Conservation (phyloP, 2,888 invertebrate genomes). For the Therioaphis trifolii region DNA sequence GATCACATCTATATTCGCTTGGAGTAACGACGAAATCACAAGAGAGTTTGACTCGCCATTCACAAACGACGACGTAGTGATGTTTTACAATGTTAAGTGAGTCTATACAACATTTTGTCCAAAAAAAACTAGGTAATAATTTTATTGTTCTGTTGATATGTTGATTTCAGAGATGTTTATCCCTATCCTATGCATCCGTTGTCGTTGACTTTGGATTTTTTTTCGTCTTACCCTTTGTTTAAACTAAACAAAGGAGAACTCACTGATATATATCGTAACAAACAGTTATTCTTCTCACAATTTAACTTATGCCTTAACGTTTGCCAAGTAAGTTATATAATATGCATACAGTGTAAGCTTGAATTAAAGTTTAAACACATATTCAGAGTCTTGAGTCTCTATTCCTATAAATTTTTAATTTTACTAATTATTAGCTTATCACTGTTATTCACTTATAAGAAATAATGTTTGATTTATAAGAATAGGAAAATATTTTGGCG, state of each 20-base stretch:
- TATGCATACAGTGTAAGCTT: no score
- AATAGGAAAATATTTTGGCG: no score
- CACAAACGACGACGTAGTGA: slow-evolving; percentile 74
- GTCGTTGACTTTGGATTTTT: slow-evolving; percentile 49
- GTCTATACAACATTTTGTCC: no score
- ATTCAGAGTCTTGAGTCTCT: no score
- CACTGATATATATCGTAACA: slow-evolving; percentile 38
- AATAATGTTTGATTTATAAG: no score
- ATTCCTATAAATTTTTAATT: no score
- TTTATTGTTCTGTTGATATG: not conserved
- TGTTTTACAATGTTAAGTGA: slow-evolving; percentile 82
- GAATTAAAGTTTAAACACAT: no score
- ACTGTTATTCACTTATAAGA: no score
- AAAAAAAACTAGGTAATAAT: no score
- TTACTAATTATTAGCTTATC: no score
- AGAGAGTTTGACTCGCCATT: slow-evolving; percentile 82
- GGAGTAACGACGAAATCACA: slow-evolving; percentile 81
- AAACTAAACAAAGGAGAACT: slow-evolving; percentile 14
- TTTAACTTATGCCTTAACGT: slow-evolving; percentile 45
- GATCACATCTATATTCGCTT: slow-evolving; percentile 78
- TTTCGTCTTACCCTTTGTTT: slow-evolving; percentile 22
- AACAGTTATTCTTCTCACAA: slow-evolving; percentile 18
- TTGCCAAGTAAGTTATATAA: slow-evolving; percentile 34
- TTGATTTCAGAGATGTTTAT: slow-evolving; percentile 73
- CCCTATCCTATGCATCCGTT: slow-evolving; percentile 68